Evolutionary conservation across 2,797 vertebrate species (phyloP), one percentile per base, ranked within the genome.

Genomic region (Takifugu rubripes): DNA sequence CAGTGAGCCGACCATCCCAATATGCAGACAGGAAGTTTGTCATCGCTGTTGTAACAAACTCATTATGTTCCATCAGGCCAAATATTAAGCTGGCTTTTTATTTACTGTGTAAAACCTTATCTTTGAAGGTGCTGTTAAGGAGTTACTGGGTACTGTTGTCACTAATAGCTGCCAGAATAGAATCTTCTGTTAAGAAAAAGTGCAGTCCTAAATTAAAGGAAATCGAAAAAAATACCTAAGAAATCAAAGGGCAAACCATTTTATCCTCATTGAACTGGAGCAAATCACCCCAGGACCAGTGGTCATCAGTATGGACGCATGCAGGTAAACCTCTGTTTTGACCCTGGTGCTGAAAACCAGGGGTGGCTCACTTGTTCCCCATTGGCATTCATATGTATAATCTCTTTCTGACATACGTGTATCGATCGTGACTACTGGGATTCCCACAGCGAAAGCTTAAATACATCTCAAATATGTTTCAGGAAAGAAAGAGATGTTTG

Each of bases 391-490:
- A 33, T 33, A 10, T 33, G 9, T 33, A 10, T 33, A 33, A 6
- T 33, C 9, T 33, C 9, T 9, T 33, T 8, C 33, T 33, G 1
- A 33, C 8, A 33, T 33, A 33, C 33, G 11, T 33, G 52, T 64
- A 78, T 79, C 79, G 75, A 79, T 79, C 54, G 24, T 52, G 66
- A 77, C 75, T 71, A 54, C 54, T 71, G 68, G 63, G 67, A 77
- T 74, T 81, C 56, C 72, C 83, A 76, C 77, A 76, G 86, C 73
- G 70, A 27, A 59, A 55, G 66, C 75, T 78, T 80, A 33, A 6
- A 3, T 27, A 27, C 3, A 27, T 27, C 6, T 27, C 3, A 27
- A 27, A 3, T 6, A 6, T 7, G 8, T 29, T 29, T 29, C 27
- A 29, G 27, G 2, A 27, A 27, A 3, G 26, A 3, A 3, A 27